phyloP scores from a whole-genome alignment of 2,797 vertebrate species.

The Arrhamphus sclerolepis region DNA sequence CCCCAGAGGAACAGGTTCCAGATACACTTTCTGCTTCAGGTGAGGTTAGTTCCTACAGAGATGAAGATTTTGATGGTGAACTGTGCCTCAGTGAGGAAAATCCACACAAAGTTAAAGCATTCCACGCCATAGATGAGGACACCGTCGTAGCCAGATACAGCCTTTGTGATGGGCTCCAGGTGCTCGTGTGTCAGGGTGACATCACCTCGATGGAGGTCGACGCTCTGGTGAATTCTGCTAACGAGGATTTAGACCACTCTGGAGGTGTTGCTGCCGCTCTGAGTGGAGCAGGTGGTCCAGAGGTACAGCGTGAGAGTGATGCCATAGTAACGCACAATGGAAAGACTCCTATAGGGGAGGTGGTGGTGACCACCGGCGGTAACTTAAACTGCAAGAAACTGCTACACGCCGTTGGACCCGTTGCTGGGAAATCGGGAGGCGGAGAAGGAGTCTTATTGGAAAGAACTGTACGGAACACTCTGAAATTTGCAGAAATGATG shows the following conservation, averaged over 20 bases:
- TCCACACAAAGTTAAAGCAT: neutral
- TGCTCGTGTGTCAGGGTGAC: conserved; percentile 66
- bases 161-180: conserved; percentile 41
- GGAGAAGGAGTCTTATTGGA: conserved; percentile 45
- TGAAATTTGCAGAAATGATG: conserved; percentile 51
- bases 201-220: conserved; percentile 67
- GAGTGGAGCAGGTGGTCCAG: conserved; percentile 63
- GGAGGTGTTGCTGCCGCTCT: conserved; percentile 69
- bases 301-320: conserved; percentile 54
- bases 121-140: neutral
- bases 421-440: conserved; percentile 22
- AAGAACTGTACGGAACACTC: conserved; percentile 24
- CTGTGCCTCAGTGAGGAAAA: neutral
- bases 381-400: conserved; percentile 62
- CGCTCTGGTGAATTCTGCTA: conserved; percentile 72
- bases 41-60: conserved; percentile 14
- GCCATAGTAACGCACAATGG: conserved; percentile 36
- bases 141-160: conserved; percentile 34
- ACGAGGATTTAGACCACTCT: conserved; percentile 55
- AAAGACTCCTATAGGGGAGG: conserved; percentile 40
- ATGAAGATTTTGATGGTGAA: neutral
- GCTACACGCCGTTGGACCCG: conserved; percentile 53
- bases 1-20: conserved; percentile 17
- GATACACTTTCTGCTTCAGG: neutral
- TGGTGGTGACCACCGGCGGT: conserved; percentile 61